These are phyloP conservation scores for Trididemnum miniatum DNA, from an alignment of 23 tunicate genomes.

Conservation along the genomic window DNA sequence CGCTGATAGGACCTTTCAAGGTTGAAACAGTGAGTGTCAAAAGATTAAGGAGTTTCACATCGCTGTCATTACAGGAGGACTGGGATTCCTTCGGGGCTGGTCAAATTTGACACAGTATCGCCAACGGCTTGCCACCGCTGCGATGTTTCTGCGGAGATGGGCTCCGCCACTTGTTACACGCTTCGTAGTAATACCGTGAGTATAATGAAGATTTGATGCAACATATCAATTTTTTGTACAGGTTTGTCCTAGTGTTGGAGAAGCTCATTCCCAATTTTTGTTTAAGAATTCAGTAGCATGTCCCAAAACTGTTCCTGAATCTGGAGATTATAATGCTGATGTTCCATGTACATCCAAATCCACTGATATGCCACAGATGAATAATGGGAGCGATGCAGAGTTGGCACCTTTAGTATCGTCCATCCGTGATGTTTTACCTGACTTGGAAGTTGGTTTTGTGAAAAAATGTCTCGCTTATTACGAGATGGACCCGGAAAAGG, in stretches of 20 bases:
- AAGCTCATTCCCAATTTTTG: slow-evolving; percentile 43
- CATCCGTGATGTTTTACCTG: slow-evolving; percentile 72
- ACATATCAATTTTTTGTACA: neutral
- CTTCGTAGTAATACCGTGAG: no score
- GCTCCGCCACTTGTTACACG: no score
- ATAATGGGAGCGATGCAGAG: neutral
- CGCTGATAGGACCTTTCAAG: no score
- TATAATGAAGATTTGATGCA: no score
- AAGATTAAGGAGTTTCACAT: no score
- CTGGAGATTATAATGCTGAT: neutral
- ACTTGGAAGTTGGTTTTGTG: slow-evolving; percentile 56
- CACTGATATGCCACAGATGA: neutral
- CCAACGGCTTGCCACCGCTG: no score
- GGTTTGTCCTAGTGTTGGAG: slow-evolving; percentile 48
- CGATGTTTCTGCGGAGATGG: no score
- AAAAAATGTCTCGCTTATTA: slow-evolving; percentile 47
- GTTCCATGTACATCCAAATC: neutral
- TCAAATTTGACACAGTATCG: no score
- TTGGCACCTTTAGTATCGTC: slow-evolving; percentile 40
- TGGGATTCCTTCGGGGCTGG: no score
- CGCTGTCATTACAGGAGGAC: no score
- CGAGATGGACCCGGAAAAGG: slow-evolving; percentile 68
- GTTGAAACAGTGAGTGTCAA: no score
- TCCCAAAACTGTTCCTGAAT: neutral
- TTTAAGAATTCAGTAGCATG: neutral